phyloP scores from a whole-genome alignment of 2,797 vertebrate genomes.

The Phylloscopus collybita region DNA sequence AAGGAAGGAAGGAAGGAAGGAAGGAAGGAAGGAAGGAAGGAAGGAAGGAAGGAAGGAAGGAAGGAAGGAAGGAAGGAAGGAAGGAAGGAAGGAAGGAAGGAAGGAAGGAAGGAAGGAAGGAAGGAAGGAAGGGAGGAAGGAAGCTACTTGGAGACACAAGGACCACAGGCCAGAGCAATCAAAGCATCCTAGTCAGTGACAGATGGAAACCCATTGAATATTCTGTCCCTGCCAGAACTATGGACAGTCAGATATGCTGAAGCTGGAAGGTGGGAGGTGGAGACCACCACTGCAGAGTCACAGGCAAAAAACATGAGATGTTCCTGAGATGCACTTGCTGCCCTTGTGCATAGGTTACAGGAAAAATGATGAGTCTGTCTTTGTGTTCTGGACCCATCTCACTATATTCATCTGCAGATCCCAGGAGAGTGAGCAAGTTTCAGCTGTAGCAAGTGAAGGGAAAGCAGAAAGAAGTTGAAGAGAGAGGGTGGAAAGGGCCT shows the following conservation, averaged over 20 bases:
- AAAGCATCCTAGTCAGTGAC: not conserved
- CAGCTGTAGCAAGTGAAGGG: not conserved
- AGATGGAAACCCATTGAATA: not conserved
- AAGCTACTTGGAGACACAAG: not conserved
- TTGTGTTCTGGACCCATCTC: not conserved
- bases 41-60: too few species aligned
- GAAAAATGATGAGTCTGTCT: not conserved
- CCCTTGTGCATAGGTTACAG: not conserved
- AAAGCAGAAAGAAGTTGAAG: not conserved
- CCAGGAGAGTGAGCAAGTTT: not conserved
- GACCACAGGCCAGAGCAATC: not conserved
- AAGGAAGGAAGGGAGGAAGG: not conserved
- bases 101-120: too few species aligned
- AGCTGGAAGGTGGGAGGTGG: not conserved
- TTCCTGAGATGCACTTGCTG: not conserved
- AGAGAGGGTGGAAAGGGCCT: not conserved
- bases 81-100: too few species aligned
- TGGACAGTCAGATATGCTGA: not conserved
- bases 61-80: too few species aligned
- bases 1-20: too few species aligned
- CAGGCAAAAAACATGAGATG: not conserved
- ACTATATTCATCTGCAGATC: not conserved
- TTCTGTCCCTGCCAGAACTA: not conserved
- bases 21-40: too few species aligned
- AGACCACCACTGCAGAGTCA: not conserved